Evolutionary conservation across 2,888 invertebrate genomes (phyloP).

Genomic region (Prenolepis imparis): DNA sequence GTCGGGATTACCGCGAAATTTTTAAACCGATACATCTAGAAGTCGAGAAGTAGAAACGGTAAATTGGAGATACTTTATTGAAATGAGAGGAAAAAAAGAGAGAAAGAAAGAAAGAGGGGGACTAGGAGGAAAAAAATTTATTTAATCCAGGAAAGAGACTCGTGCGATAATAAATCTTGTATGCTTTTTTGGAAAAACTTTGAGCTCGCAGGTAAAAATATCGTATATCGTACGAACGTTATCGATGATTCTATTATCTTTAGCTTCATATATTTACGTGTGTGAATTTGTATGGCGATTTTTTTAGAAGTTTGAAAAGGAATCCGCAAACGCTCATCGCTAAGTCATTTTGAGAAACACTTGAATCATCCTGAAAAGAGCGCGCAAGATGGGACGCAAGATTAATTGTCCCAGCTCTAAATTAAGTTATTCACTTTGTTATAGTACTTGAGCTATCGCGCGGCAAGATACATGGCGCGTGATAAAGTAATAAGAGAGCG

Average conservation of each 20-base stretch:
- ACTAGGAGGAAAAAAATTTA: conserved; percentile 9
- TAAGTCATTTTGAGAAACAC: conserved; percentile 25
- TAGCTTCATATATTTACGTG: not conserved
- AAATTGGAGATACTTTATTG: conserved; percentile 41
- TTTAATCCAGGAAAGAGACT: conserved; percentile 9
- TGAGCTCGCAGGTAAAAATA: not conserved
- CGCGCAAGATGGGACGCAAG: conserved; percentile 54
- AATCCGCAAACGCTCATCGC: not conserved
- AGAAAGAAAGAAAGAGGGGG: not conserved
- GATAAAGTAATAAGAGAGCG: conserved; percentile 46
- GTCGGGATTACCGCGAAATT: conserved; percentile 47
- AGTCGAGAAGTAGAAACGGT: conserved; percentile 14
- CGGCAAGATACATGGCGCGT: conserved; percentile 49
- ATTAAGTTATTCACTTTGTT: conserved; percentile 58
- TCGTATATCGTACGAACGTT: not conserved
- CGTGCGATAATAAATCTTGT: not conserved
- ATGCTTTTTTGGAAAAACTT: not conserved
- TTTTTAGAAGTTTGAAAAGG: not conserved
- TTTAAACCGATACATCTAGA: conserved; percentile 50
- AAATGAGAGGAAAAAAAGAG: conserved; percentile 12
- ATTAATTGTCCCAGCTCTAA: conserved; percentile 50
- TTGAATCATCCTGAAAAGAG: conserved; percentile 48
- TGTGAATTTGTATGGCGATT: not conserved
- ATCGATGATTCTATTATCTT: not conserved
- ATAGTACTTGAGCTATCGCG: conserved; percentile 46